Evolutionary conservation across 1,140 invertebrate species (phyloP), one percentile per base, ranked within the genome.

Genomic region (Papilio polytes): DNA sequence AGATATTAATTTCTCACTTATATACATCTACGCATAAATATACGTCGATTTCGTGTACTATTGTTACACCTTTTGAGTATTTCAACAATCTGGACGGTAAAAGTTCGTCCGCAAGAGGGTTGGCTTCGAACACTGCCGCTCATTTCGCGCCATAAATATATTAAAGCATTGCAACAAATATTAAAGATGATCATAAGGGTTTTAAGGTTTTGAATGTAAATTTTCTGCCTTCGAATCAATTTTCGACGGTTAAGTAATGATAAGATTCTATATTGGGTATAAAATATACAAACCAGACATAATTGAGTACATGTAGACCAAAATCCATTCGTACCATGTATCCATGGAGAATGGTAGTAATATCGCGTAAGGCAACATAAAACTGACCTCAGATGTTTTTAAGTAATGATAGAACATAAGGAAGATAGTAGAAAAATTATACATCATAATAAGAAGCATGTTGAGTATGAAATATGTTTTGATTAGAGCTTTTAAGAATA

Each of bases 401-500:
- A 85, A 77, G 81, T 90, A 92, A 77, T 85, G 70, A 82, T 88
- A 90, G 3, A 83, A 74, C 20, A 91, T 90, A 10, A 90, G 81
- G 41, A 89, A 10, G 3, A 86, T 80, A 13, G 88, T 81, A 0
- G 88, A 89, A 87, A 92, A 93, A 80, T 91, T 93, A 74, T 93
- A 93, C 22, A 91, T 85, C 7, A 80, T 85, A 63, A 93, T 90
- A 4, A 93, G 83, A 22, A 88, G 78, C 18, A 63, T 80, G 51
- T 93, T 93, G 18, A 93, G 72, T 72, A 93, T 74, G 66, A 91
- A 89, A 70, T 90, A 93, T 82, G 89, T 90, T 63, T 91, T 91
- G 0, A 85, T 87, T 6, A 92, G 81, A 9, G 59, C 74, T 53
- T 87, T 90, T 0, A 92, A 51, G 48, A 88, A 80, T 13, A 83